Evolutionary conservation across 1,140 invertebrate species (phyloP), one percentile per base, ranked within the genome.

Genomic region (Drosophila pseudoananassae): DNA sequence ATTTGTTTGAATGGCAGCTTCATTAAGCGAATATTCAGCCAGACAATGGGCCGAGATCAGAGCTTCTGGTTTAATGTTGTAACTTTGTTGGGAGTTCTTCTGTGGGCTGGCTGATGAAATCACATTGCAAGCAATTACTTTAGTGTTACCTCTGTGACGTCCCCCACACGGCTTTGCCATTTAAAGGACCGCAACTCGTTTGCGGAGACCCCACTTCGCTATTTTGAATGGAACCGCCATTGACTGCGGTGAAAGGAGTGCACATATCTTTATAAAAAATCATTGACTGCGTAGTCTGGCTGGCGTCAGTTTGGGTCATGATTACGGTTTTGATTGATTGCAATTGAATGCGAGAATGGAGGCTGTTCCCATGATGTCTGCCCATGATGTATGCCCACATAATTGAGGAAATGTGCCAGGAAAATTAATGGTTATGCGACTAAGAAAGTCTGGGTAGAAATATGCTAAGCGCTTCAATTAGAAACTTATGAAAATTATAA

Each of bases 1-100:
- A 36, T 36, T 84, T 68, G 77, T 82, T 60, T 87, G 83, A 88
- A 87, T 87, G 83, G 71, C 78, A 87, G 83, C 75, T 88, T 87
- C 83, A 87, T 87, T 87, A 87, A 87, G 81, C 65, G 60, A 64
- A 79, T 60, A 76, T 69, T 56, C 54, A 74, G 59, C 53, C 71
- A 50, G 64, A 69, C 63, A 71, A 54, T 60, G 52, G 45, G 27
- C 36, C 29, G 45, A 45, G 65, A 55, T 73, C 38, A 43, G 9
- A 31, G 9, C n/a, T 15, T 51, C 45, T 56, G 51, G 27, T 29
- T 63, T 51, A 55, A 38, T 55, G n/a, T 17, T 15, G 49, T 47
- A 47, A 47, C 45, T 36, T 33, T 25, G 57, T 36, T 49, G 6
- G 40, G 27, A 36, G 33, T 36, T 43, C n/a, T 57, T 57, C 25